Percentiles rank a stretch among this genome's conserved stretches.
Conservation (phyloP, 2,888 invertebrate genomes). For the Tenthredo notha region DNA sequence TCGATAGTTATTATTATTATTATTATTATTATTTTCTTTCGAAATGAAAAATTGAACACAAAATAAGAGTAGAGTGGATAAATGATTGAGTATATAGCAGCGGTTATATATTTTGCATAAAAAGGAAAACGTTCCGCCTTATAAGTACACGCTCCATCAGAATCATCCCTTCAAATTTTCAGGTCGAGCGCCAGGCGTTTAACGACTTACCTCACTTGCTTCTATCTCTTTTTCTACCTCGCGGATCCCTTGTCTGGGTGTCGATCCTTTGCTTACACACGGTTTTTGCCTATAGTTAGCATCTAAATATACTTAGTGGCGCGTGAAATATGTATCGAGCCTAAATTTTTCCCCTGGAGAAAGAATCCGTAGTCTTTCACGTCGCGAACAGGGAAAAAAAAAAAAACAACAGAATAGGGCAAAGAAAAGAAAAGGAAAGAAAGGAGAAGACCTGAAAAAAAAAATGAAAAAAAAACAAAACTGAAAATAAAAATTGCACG, state of each 20-base stretch:
- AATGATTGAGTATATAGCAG: slow-evolving; percentile 1
- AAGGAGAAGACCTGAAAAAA: background rate
- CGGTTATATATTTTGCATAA: background rate
- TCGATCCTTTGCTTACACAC: slow-evolving; percentile 1
- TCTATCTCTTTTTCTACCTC: slow-evolving; percentile 13
- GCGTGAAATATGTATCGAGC: slow-evolving; percentile 31
- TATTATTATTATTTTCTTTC: background rate
- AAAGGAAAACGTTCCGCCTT: slow-evolving; percentile 6
- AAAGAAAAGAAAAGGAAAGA: background rate
- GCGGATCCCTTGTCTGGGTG: background rate
- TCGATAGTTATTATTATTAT: background rate
- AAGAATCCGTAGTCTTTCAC: background rate
- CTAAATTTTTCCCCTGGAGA: background rate
- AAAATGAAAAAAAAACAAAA: background rate
- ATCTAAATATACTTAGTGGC: slow-evolving; percentile 33
- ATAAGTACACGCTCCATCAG: background rate
- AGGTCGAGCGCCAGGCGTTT: slow-evolving; percentile 20
- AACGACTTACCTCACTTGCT: slow-evolving; percentile 31
- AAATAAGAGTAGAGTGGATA: background rate
- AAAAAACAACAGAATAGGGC: background rate
- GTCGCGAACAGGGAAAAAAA: background rate
- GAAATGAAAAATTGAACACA: background rate
- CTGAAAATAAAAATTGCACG: background rate
- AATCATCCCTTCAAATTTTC: slow-evolving; percentile 38
- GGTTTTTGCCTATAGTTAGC: slow-evolving; percentile 16